Percentiles rank a stretch among this genome's conserved stretches.
These are phyloP conservation scores for Sialia sialis DNA, from an alignment of 2,113 vertebrate genomes.

Conservation along the genomic window DNA sequence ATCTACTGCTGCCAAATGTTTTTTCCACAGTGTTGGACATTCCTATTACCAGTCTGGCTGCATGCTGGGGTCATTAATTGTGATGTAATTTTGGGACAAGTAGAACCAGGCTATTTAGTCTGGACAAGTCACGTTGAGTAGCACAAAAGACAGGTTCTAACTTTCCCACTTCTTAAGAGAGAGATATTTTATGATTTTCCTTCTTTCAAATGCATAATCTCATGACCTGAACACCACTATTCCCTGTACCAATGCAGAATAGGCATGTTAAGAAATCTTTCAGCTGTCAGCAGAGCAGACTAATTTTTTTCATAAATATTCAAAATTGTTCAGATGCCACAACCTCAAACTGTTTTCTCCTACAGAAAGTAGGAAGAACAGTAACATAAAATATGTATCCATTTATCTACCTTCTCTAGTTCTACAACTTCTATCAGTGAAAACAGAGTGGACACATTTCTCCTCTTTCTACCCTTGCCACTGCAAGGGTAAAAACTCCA, in stretches of 20 bases:
- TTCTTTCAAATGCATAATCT: background rate
- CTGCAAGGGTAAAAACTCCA: background rate
- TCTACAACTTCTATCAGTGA: background rate
- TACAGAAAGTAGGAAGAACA: rapidly evolving
- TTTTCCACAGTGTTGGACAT: background rate
- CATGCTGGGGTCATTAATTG: background rate
- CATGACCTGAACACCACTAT: background rate
- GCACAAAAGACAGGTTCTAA: background rate
- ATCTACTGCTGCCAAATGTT: background rate
- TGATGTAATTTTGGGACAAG: background rate
- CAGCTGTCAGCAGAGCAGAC: background rate
- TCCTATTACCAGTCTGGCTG: background rate
- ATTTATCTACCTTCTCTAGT: background rate
- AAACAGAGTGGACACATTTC: background rate
- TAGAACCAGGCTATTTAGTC: background rate
- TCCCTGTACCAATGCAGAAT: background rate
- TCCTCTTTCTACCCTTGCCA: background rate
- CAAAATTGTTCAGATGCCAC: background rate
- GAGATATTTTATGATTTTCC: background rate
- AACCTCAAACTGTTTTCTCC: background rate
- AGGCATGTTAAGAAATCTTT: background rate
- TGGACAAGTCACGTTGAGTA: background rate
- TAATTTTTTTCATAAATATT: background rate
- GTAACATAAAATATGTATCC: background rate
- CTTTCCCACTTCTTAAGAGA: background rate